phyloP scores from a whole-genome alignment of 2,797 vertebrate genomes.

The Coregonus ussuriensis region DNA sequence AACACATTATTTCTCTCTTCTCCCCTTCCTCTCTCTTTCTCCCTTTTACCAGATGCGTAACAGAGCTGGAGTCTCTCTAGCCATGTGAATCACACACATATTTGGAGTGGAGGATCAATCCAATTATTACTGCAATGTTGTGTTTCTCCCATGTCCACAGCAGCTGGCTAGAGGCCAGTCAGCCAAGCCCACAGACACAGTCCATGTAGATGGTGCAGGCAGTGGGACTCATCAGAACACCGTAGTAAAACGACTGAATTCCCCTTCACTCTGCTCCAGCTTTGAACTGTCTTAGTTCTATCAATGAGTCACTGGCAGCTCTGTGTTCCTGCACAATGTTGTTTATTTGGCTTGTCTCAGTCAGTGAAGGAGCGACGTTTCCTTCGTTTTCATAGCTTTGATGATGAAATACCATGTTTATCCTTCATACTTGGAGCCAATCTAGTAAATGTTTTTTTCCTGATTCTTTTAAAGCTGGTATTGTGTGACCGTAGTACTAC shows the following conservation, averaged over 20 bases:
- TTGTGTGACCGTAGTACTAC: not conserved
- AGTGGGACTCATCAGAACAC: slow-evolving; percentile 12
- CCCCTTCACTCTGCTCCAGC: slow-evolving; percentile 34
- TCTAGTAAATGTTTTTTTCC: not conserved
- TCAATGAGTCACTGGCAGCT: too few species aligned
- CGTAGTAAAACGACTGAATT: slow-evolving; percentile 36
- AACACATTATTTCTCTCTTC: not conserved
- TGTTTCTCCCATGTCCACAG: slow-evolving; percentile 39
- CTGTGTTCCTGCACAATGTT: slow-evolving; percentile 11
- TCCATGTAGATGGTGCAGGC: slow-evolving; percentile 40
- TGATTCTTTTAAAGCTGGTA: too few species aligned
- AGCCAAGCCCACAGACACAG: slow-evolving; percentile 15
- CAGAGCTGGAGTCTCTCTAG: not conserved
- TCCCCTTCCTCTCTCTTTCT: not conserved
- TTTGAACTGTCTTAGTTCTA: not conserved
- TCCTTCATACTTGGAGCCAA: not conserved
- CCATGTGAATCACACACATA: not conserved
- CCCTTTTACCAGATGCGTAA: not conserved
- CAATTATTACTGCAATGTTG: slow-evolving; percentile 36
- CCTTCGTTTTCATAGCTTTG: not conserved
- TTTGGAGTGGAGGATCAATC: slow-evolving; percentile 40
- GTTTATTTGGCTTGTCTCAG: slow-evolving; percentile 18
- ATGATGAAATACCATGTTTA: not conserved
- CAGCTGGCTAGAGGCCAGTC: slow-evolving; percentile 46
- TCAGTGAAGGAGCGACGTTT: slow-evolving; percentile 10